Base-by-base conservation (phyloP, 1,140 invertebrate species). In the Latrodectus geometricus region DNA sequence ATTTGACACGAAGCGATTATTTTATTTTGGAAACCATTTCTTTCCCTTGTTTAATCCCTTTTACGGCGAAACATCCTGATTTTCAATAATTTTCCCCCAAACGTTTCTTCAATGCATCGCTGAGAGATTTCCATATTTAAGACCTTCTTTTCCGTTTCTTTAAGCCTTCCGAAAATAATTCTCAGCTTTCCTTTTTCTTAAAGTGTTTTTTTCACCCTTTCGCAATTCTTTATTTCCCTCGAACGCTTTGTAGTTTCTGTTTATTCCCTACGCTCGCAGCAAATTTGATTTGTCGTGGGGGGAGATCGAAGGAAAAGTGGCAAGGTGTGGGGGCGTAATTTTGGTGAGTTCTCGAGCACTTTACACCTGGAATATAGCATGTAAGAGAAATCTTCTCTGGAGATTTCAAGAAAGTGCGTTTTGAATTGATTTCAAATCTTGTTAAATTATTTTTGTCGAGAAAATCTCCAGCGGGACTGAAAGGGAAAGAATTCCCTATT, bases 361-460 rank as follows among this genome's bases (percentile, higher is more conserved):
- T 69, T 69, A 69, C 68, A 69, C 68, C 68, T n/a, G 9, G 9
- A 11, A 61, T 61, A 14, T 61, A 11, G 17, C 11, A 17, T 61
- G 54, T 14, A 61, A 17, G 54, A 14, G 54, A 14, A 61, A 61
- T 61, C 54, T 61, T 17, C 11, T 14, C 11, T 14, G 54, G 54
- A 61, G 54, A 14, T 61, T 61, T 61, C 17, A 3, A 11, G 54
- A 61, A 61, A 61, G 54, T 61, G 54, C 54, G 17, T 61, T 69
- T 9, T 69, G 68, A 69, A 69, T 69, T n/a, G 68, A 69, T 20
- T 8, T n/a, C 68, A 69, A 69, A 69, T 69, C 68, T 69, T 69
- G 68, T 69, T 69, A 69, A 69, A 69, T 69, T 69, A 69, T 69
- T 69, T 69, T 69, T 61, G 54, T 61, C 54, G 54, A 61, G 11